Percentiles rank a stretch among this genome's conserved stretches.
phyloP scores from a whole-genome alignment of 2,113 vertebrate species.

The Corythoichthys intestinalis region DNA sequence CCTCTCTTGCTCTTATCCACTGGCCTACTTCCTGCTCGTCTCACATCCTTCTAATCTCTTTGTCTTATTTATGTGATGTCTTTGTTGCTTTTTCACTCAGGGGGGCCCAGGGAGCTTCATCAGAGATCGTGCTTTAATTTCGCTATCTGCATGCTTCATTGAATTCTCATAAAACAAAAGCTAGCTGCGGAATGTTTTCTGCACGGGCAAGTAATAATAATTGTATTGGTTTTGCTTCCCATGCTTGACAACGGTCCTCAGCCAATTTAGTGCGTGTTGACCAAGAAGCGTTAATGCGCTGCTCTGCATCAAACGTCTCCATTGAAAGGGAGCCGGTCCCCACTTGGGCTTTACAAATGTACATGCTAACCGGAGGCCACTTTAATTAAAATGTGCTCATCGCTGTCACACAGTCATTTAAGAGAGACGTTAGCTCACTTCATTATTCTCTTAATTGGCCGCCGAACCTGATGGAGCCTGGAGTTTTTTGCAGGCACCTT shows the following conservation, averaged over 20 bases:
- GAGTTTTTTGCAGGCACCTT: constrained; percentile 14
- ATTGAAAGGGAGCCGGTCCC: constrained; percentile 38
- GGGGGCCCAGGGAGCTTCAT: constrained; percentile 53
- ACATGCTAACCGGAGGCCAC: constrained; percentile 58
- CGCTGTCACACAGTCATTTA: constrained; percentile 59
- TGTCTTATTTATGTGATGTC: constrained; percentile 56
- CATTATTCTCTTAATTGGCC: constrained; percentile 71
- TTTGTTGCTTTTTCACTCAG: constrained; percentile 44
- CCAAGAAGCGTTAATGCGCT: constrained; percentile 26
- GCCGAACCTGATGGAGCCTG: constrained; percentile 27
- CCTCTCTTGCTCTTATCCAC: constrained; percentile 31
- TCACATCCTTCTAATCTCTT: constrained; percentile 26
- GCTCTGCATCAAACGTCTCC: constrained; percentile 51
- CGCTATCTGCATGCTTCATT: constrained; percentile 52
- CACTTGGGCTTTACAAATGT: constrained; percentile 52
- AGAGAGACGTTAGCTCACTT: constrained; percentile 62
- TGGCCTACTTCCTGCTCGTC: constrained; percentile 40
- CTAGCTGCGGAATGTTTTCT: constrained; percentile 6
- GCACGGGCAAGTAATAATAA: constrained; percentile 32
- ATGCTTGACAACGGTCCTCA: constrained; percentile 41
- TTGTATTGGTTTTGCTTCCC: constrained; percentile 24
- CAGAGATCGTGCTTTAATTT: constrained; percentile 61
- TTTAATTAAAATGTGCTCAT: constrained; percentile 68
- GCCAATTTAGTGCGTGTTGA: constrained; percentile 46
- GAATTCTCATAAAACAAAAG: constrained; percentile 47